A percentile compares a stretch with the other conserved stretches of the same genome.
Evolutionary conservation across 37 sponge, comb jelly and placozoan species (phyloP).

Genomic region (Aphrocallistes beatrix): DNA sequence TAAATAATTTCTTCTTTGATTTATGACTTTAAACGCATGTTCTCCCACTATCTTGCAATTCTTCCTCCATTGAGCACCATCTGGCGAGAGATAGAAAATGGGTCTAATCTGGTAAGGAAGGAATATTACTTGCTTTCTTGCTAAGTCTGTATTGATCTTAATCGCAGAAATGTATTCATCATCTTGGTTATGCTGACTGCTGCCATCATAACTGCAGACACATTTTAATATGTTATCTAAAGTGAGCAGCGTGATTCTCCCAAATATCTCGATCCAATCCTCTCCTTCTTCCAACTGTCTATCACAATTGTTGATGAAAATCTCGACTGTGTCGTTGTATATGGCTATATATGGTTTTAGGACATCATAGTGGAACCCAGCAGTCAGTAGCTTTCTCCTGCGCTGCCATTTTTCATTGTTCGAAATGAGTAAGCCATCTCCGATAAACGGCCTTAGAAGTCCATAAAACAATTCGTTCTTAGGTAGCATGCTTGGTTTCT

Average conservation of each 20-base stretch:
- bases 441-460: slow-evolving; percentile 21
- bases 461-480: not conserved
- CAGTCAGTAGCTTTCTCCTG: slow-evolving; percentile 55
- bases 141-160: not conserved
- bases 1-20: slow-evolving; percentile 20
- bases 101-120: slow-evolving; percentile 28
- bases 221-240: slow-evolving; percentile 60
- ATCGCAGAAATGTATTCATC: not conserved
- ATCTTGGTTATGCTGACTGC: slow-evolving; percentile 36
- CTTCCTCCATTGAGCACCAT: slow-evolving; percentile 24
- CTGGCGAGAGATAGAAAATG: slow-evolving; percentile 36
- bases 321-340: slow-evolving; percentile 36
- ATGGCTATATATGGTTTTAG: slow-evolving; percentile 56
- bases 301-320: slow-evolving; percentile 22
- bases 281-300: not conserved
- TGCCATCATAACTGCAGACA: slow-evolving; percentile 49
- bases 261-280: slow-evolving; percentile 34
- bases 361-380: slow-evolving; percentile 71
- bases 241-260: slow-evolving; percentile 29
- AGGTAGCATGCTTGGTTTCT: not conserved
- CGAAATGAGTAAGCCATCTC: slow-evolving; percentile 55
- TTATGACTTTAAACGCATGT: slow-evolving; percentile 27
- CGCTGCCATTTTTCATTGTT: slow-evolving; percentile 58
- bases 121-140: not conserved
- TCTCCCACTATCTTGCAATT: slow-evolving; percentile 34